phyloP scores from a whole-genome alignment of 2,888 invertebrate species.

The Andrena haemorrhoa region DNA sequence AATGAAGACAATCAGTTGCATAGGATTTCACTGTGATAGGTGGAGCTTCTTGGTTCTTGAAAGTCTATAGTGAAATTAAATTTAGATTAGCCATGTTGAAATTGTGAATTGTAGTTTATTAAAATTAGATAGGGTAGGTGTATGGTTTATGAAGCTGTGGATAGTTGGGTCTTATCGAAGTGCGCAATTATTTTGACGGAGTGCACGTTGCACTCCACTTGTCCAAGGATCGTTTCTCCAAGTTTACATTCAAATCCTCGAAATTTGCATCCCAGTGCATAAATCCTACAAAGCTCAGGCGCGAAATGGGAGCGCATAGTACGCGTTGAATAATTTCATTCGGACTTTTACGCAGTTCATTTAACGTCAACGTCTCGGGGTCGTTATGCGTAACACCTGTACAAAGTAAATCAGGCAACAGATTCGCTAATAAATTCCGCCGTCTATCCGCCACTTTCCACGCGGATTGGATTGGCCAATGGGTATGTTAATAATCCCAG shows the following conservation, averaged over 20 bases:
- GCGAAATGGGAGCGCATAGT: background rate
- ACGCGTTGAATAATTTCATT: slow-evolving; percentile 7
- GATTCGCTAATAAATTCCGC: slow-evolving; percentile 14
- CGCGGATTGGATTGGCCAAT: background rate
- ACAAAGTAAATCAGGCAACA: slow-evolving; percentile 17
- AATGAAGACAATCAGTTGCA: too few relatives aligned
- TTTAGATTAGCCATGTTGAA: too few relatives aligned
- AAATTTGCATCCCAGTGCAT: background rate
- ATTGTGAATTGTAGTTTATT: too few relatives aligned
- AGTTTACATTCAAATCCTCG: background rate
- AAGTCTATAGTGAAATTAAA: too few relatives aligned
- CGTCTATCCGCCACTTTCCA: background rate
- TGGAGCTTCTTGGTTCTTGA: too few relatives aligned
- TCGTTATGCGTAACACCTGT: background rate
- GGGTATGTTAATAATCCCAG: slow-evolving; percentile 26
- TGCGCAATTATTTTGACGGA: too few relatives aligned
- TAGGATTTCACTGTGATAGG: too few relatives aligned
- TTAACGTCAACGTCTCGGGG: background rate
- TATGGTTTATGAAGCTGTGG: too few relatives aligned
- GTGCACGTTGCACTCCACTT: background rate
- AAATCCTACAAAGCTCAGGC: background rate
- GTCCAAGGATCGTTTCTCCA: background rate
- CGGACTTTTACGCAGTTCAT: background rate
- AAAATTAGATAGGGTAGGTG: too few relatives aligned
- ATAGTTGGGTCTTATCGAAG: too few relatives aligned